Evolutionary conservation across 1,140 invertebrate species (phyloP).

Genomic region (Hydropsyche tenuis): DNA sequence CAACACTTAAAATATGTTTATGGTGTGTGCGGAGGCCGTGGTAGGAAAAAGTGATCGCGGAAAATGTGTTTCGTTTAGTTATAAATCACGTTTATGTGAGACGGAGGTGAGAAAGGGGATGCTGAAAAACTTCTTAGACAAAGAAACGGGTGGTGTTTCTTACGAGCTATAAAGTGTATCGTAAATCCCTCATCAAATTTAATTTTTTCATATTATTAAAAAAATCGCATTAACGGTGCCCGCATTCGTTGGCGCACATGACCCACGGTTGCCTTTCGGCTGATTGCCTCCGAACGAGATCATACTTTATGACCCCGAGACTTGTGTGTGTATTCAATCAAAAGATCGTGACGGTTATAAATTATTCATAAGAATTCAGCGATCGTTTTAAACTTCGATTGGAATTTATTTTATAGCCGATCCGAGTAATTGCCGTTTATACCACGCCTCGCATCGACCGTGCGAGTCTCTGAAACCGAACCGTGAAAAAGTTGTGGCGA

Average conservation of each 20-base stretch:
- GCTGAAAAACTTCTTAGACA: constrained; percentile 3
- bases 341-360: constrained; percentile 20
- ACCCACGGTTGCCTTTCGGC: neutral
- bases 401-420: constrained; percentile 18
- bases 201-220: neutral
- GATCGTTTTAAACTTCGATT: constrained; percentile 15
- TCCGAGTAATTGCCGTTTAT: constrained; percentile 16
- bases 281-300: constrained; percentile 17
- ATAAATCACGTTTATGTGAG: constrained; percentile 16
- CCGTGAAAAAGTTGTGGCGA: neutral
- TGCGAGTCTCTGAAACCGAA: no score
- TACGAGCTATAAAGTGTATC: neutral
- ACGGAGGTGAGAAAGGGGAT: neutral
- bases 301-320: constrained; percentile 15
- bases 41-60: constrained; percentile 16
- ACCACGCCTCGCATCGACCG: neutral
- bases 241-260: neutral
- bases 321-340: constrained; percentile 18
- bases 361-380: constrained; percentile 18
- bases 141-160: neutral
- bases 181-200: neutral
- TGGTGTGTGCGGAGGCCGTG: neutral
- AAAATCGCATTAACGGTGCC: neutral
- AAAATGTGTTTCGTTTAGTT: constrained; percentile 14
- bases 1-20: constrained; percentile 26